Evolutionary conservation across 1,140 invertebrate species (phyloP).

Genomic region (Papilio helenus): DNA sequence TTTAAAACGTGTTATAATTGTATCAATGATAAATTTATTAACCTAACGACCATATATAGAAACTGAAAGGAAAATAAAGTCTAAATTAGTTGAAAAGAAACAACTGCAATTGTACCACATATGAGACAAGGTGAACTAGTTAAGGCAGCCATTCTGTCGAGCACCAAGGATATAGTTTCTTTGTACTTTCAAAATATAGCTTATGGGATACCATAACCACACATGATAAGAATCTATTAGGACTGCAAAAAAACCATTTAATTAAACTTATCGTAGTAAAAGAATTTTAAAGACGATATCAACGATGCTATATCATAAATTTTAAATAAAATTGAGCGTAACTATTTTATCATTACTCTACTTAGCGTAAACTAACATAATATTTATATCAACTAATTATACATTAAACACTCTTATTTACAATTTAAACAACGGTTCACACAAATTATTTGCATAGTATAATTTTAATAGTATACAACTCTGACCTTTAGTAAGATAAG

Average conservation of each 20-base stretch:
- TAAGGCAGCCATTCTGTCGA: slow-evolving; percentile 12
- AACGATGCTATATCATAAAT: too few relatives aligned
- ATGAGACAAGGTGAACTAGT: slow-evolving; percentile 23
- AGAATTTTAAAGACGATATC: too few relatives aligned
- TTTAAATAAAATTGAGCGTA: too few relatives aligned
- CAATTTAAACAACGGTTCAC: neutral
- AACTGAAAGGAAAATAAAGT: neutral
- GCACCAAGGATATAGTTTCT: slow-evolving; percentile 30
- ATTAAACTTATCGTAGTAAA: too few relatives aligned
- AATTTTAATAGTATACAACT: slow-evolving; percentile 19
- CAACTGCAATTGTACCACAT: slow-evolving; percentile 31
- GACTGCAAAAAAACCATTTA: neutral
- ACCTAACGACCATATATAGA: slow-evolving; percentile 14
- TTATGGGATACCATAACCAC: slow-evolving; percentile 19
- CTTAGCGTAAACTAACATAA: too few relatives aligned
- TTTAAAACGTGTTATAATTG: neutral
- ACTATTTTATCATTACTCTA: too few relatives aligned
- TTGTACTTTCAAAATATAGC: slow-evolving; percentile 28
- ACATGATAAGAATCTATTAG: neutral
- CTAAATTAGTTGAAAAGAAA: slow-evolving; percentile 23
- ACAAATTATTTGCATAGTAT: neutral
- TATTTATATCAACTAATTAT: neutral
- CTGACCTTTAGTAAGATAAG: slow-evolving; percentile 20
- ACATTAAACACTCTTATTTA: neutral
- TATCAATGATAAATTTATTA: slow-evolving; percentile 13